Evolutionary conservation across 2,888 invertebrate species (phyloP).

Genomic region (Zygaena filipendulae): DNA sequence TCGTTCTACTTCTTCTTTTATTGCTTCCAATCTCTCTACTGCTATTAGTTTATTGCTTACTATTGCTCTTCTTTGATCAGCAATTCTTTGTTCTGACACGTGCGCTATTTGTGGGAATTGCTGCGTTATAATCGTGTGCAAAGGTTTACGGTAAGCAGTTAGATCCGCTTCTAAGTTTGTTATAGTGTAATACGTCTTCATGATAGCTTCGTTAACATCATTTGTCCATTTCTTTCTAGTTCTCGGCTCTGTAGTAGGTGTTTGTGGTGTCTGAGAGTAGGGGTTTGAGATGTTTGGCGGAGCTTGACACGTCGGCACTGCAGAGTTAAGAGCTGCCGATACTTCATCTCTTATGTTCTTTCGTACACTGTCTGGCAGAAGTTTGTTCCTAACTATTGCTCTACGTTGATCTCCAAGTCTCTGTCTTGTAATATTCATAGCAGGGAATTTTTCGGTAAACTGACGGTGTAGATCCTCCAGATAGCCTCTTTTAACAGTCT

Average conservation of each 20-base stretch:
- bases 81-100: constrained; percentile 11
- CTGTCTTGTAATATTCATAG: constrained; percentile 15
- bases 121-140: constrained; percentile 7
- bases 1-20: constrained; percentile 2
- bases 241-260: not conserved
- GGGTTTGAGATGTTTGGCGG: not conserved
- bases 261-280: not conserved
- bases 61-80: constrained; percentile 12
- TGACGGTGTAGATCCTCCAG: constrained; percentile 10
- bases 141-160: constrained; percentile 10
- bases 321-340: too few relatives aligned
- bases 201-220: constrained; percentile 12
- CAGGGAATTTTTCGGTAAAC: constrained; percentile 13
- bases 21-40: constrained; percentile 2
- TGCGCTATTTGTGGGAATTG: constrained; percentile 9
- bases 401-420: constrained; percentile 17
- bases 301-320: not conserved
- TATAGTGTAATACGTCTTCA: constrained; percentile 8
- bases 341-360: constrained; percentile 5
- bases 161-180: constrained; percentile 10
- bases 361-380: constrained; percentile 5
- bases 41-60: constrained; percentile 9
- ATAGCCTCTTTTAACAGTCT: constrained; percentile 7
- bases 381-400: constrained; percentile 14
- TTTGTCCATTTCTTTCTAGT: constrained; percentile 10